Conservation (phyloP, 53 echinoderm and acorn worm species). For the Apostichopus leukothele region DNA sequence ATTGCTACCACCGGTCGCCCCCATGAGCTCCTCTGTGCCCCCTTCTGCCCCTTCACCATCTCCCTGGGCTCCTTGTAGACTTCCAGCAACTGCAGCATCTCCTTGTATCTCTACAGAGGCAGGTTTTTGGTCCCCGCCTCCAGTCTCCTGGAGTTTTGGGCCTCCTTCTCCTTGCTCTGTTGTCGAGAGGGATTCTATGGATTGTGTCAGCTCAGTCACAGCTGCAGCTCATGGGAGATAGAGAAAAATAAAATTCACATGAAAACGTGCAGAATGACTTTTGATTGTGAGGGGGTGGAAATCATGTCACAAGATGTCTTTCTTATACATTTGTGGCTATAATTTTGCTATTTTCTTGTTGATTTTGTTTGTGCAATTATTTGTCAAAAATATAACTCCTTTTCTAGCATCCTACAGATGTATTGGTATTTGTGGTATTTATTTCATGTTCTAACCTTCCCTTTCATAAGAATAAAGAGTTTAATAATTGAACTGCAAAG, state of each 20-base stretch:
- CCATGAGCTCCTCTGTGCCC: constrained; percentile 25
- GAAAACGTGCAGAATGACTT: too few species aligned
- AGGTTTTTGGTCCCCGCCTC: neutral
- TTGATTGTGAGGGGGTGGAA: too few species aligned
- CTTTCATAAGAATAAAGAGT: too few species aligned
- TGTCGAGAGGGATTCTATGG: neutral
- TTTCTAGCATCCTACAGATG: too few species aligned
- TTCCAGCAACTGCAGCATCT: neutral
- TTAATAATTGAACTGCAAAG: too few species aligned
- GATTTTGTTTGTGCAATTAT: too few species aligned
- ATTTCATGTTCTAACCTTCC: too few species aligned
- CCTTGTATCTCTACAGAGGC: neutral
- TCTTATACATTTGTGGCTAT: too few species aligned
- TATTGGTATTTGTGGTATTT: too few species aligned
- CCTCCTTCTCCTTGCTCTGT: neutral
- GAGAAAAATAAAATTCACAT: neutral
- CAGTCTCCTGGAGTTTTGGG: neutral
- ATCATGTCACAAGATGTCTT: too few species aligned
- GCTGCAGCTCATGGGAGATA: neutral
- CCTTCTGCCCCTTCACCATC: constrained; percentile 20
- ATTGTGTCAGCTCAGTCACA: neutral
- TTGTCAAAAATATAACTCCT: too few species aligned
- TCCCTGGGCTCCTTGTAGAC: neutral
- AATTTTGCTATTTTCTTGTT: too few species aligned
- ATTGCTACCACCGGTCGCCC: constrained; percentile 14